Conservation (phyloP, 2,113 vertebrate species). For the Danionella cerebrum region DNA sequence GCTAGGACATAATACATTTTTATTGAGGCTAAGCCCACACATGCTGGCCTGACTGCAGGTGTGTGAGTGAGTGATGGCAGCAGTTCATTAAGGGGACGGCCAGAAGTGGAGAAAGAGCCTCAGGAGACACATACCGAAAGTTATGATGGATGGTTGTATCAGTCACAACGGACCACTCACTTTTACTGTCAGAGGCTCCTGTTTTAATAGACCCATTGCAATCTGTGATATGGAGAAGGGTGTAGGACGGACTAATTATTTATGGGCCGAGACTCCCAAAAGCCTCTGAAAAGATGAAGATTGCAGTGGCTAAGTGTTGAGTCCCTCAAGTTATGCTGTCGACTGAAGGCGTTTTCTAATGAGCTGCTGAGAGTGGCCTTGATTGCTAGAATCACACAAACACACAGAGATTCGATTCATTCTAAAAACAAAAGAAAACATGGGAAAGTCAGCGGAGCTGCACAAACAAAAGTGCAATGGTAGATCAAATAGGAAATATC, state of each 20-base stretch:
- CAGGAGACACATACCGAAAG: slow-evolving; percentile 59
- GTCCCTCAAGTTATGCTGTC: neutral
- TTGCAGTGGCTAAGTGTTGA: neutral
- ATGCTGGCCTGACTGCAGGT: slow-evolving; percentile 47
- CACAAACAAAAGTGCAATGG: neutral
- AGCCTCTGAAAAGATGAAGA: neutral
- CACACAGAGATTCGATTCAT: neutral
- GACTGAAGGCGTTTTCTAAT: slow-evolving; percentile 14
- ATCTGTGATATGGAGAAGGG: slow-evolving; percentile 1
- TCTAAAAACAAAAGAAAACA: neutral
- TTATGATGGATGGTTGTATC: slow-evolving; percentile 58
- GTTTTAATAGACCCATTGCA: slow-evolving; percentile 29
- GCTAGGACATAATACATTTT: slow-evolving; percentile 15
- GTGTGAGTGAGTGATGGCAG: slow-evolving; percentile 60
- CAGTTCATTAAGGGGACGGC: slow-evolving; percentile 55
- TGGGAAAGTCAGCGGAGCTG: slow-evolving; percentile 1
- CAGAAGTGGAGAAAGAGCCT: slow-evolving; percentile 46
- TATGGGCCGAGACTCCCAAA: neutral
- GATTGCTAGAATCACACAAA: neutral
- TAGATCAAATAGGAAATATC: neutral
- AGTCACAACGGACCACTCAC: slow-evolving; percentile 40
- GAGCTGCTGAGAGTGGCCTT: neutral
- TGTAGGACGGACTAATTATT: neutral
- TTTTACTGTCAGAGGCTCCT: slow-evolving; percentile 37
- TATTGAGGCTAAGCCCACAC: slow-evolving; percentile 50